These are phyloP conservation scores for Heliocidaris tuberculata DNA, from an alignment of 35 echinoderm and acorn worm species.

Conservation along the genomic window DNA sequence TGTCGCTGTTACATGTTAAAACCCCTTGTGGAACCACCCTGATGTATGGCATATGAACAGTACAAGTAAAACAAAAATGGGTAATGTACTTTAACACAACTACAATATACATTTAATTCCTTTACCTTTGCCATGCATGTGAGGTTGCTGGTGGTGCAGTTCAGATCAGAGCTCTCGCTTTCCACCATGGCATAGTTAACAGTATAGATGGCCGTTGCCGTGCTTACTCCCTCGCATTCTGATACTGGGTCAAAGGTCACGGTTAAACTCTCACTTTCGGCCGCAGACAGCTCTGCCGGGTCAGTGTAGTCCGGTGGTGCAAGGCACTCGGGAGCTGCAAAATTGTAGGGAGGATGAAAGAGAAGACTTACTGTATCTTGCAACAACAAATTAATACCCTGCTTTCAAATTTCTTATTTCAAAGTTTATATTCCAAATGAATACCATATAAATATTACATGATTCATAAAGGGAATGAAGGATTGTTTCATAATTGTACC, in stretches of 20 bases:
- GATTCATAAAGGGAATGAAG: not conserved
- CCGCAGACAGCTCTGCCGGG: not conserved
- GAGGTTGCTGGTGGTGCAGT: not conserved
- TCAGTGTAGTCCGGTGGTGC: slow-evolving; percentile 44
- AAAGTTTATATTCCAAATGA: not conserved
- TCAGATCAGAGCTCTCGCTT: slow-evolving; percentile 14
- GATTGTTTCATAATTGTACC: not conserved
- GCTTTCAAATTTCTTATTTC: too few relatives aligned
- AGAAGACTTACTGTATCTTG: not conserved
- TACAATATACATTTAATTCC: too few relatives aligned
- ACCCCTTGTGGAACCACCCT: too few relatives aligned
- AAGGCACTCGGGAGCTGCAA: slow-evolving; percentile 66
- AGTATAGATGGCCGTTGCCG: slow-evolving; percentile 66
- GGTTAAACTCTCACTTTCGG: slow-evolving; percentile 34
- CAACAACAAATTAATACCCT: not conserved
- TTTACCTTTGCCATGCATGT: not conserved
- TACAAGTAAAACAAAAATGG: too few relatives aligned
- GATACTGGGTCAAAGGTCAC: slow-evolving; percentile 58
- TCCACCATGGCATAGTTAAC: slow-evolving; percentile 55
- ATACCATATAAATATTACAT: not conserved
- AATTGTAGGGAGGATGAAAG: not conserved
- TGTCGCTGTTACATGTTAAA: too few relatives aligned
- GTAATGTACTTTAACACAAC: too few relatives aligned
- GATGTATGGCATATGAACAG: too few relatives aligned
- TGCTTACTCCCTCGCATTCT: slow-evolving; percentile 61